Evolutionary conservation across 1,140 invertebrate species (phyloP).

Genomic region (Hylyphantes graminicola): DNA sequence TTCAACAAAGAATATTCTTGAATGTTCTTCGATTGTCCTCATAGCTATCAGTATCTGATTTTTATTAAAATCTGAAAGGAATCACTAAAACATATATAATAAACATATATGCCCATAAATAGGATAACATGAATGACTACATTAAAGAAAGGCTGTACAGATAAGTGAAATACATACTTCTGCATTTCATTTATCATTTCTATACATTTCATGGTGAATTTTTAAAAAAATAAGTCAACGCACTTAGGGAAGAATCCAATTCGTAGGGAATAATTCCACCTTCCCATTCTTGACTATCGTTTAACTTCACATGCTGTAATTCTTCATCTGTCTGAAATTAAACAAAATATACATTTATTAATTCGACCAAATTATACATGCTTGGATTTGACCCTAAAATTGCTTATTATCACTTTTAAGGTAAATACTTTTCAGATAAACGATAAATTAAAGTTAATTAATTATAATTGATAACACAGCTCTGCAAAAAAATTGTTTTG

Average conservation of each 20-base stretch:
- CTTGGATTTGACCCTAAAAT: no score
- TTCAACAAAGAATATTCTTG: slow-evolving; percentile 68
- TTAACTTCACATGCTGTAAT: neutral
- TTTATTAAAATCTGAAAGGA: slow-evolving; percentile 8
- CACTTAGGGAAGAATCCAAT: slow-evolving; percentile 46
- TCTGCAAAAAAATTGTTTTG: no score
- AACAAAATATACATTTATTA: neutral
- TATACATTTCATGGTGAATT: neutral
- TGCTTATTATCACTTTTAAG: no score
- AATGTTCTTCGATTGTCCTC: slow-evolving; percentile 63
- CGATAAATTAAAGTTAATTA: no score
- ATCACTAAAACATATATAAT: no score
- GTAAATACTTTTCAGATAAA: no score
- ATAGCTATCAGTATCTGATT: slow-evolving; percentile 62
- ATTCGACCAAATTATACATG: no score
- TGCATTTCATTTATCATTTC: neutral
- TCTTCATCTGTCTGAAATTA: neutral
- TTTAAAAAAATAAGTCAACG: neutral
- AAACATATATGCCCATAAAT: no score
- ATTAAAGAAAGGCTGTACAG: neutral
- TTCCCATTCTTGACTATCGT: slow-evolving; percentile 32
- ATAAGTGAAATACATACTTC: neutral
- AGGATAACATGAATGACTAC: neutral
- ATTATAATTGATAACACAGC: no score
- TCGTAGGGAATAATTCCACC: slow-evolving; percentile 52